Evolutionary conservation across 1,140 invertebrate species (phyloP).

Genomic region (Sarcophaga peregrina): DNA sequence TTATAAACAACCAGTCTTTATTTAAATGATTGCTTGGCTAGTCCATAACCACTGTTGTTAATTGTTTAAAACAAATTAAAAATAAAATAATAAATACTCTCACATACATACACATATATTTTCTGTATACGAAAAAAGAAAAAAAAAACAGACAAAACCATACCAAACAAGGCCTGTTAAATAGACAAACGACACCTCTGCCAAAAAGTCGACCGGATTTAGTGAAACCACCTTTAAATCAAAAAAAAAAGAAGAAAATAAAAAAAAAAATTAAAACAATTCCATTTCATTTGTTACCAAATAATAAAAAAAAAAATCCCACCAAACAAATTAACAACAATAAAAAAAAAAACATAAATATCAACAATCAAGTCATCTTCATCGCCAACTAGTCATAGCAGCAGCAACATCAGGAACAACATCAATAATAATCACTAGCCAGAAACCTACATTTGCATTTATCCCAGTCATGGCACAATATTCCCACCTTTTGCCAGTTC

Average conservation of each 20-base stretch:
- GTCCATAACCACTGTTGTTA: neutral
- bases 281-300: neutral
- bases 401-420: neutral
- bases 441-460: neutral
- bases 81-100: too few relatives aligned
- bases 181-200: neutral
- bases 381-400: neutral
- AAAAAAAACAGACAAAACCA: neutral
- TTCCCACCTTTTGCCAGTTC: conserved; percentile 24
- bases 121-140: neutral
- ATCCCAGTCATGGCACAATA: conserved; percentile 8
- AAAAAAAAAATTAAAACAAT: neutral
- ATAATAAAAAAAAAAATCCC: too few relatives aligned
- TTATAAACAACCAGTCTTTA: neutral
- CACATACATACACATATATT: neutral
- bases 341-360: neutral
- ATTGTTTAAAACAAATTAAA: neutral
- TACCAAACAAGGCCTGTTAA: neutral
- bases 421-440: neutral
- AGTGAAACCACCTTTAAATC: neutral
- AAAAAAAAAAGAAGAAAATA: too few relatives aligned
- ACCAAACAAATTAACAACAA: too few relatives aligned
- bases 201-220: conserved; percentile 3
- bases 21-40: neutral
- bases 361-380: conserved; percentile 20